Evolutionary conservation across 2,113 vertebrate genomes (phyloP).

Genomic region (Sus scrofa): T2T-Sscrofa CM000819.6:1908001-1908500

Average conservation of each 20-base stretch:
- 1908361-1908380: not conserved
- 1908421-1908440: not conserved
- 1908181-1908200: too few species aligned
- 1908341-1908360: not conserved
- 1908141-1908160: not conserved
- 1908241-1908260: not conserved
- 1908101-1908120: not conserved
- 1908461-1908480: not conserved
- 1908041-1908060: accelerated
- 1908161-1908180: not conserved
- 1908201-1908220: too few species aligned
- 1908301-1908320: accelerated
- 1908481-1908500: accelerated
- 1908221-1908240: accelerated
- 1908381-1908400: too few species aligned
- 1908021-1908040: accelerated
- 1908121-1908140: not conserved
- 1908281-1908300: accelerated
- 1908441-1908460: accelerated
- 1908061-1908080: not conserved
- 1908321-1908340: not conserved
- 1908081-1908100: not conserved
- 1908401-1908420: accelerated
- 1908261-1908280: not conserved
- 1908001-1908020: not conserved